A percentile compares a stretch with the other conserved stretches of the same genome.
Evolutionary conservation across 2,888 invertebrate species (phyloP).

Genomic region (Caenorhabditis zanzibari): DNA sequence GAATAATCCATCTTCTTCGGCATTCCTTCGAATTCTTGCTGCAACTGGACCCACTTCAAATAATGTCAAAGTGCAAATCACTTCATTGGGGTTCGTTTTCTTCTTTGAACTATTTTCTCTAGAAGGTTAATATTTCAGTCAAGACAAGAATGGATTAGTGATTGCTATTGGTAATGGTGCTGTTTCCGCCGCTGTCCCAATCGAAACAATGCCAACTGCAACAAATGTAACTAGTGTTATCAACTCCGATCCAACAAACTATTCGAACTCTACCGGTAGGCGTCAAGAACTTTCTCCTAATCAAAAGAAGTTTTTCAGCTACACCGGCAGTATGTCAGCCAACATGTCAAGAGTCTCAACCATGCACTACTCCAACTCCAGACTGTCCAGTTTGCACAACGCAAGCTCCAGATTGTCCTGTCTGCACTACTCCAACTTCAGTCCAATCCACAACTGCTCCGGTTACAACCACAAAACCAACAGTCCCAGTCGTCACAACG

Average conservation of each 20-base stretch:
- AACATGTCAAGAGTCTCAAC: slow-evolving; percentile 5
- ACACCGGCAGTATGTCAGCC: slow-evolving; percentile 29
- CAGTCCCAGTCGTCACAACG: background rate
- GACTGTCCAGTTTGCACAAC: slow-evolving; percentile 23
- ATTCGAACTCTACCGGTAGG: slow-evolving; percentile 14
- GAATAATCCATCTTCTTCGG: slow-evolving; percentile 11
- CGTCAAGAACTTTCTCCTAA: background rate
- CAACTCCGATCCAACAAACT: background rate
- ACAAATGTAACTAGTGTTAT: slow-evolving; percentile 8
- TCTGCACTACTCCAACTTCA: slow-evolving; percentile 10
- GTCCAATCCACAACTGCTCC: background rate
- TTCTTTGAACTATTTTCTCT: background rate
- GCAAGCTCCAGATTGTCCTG: background rate
- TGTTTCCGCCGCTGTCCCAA: slow-evolving; percentile 9
- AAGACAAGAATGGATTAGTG: background rate
- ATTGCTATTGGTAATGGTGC: slow-evolving; percentile 34
- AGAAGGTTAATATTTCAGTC: background rate
- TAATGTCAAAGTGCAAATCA: slow-evolving; percentile 35
- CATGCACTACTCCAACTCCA: slow-evolving; percentile 9
- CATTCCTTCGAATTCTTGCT: slow-evolving; percentile 23
- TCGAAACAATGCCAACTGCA: background rate
- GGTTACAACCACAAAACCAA: background rate
- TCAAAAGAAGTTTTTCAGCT: slow-evolving; percentile 20
- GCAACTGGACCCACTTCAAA: slow-evolving; percentile 23
- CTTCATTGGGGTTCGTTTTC: slow-evolving; percentile 33